Evolutionary conservation across 2,797 vertebrate genomes (phyloP), one percentile per base, ranked within the genome.

Genomic region (Harpagifer antarcticus): DNA sequence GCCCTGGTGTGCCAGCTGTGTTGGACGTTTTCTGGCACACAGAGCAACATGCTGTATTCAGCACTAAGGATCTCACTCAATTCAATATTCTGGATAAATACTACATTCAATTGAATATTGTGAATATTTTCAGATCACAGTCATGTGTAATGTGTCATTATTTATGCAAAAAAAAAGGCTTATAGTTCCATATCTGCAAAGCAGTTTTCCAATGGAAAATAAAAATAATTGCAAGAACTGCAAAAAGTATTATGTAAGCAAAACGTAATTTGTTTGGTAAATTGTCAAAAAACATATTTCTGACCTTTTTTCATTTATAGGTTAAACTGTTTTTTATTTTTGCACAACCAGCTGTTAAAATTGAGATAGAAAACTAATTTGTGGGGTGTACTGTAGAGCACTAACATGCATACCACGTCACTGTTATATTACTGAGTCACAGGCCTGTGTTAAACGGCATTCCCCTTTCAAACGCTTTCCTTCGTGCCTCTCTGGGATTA

Each of bases 1-100:
- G 78, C 62, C 50, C 72, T 82, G 72, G 78, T 78, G 72, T 60
- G 55, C 14, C 20, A 14, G 56, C 73, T 77, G 68, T 54, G 72
- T 42, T 81, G 52, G 60, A 72, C 76, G 67, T 70, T 81, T 78
- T 68, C 33, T 62, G 62, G 9, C 19, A 31, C 16, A 31, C 52
- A 71, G 27, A 68, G 52, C 66, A 72, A 58, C 19, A 44, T 43
- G 68, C 17, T 60, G 56, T 16, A 45, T 42, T 15, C 56, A 67
- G 57, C 33, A 55, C 1, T 4, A 61, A 81, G 64, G 61, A 59
- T 63, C 12, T 50, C 48, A 27, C 23, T 53, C 16, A 37, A 44
- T 13, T 20, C 0, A 5, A 23, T 23, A 54, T 2, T 19, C 33
- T 23, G 27, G 27, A 27, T 27, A 27, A 27, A 27, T 27, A 27